Conservation (phyloP, 1,140 invertebrate species). For the Panulirus ornatus region DNA sequence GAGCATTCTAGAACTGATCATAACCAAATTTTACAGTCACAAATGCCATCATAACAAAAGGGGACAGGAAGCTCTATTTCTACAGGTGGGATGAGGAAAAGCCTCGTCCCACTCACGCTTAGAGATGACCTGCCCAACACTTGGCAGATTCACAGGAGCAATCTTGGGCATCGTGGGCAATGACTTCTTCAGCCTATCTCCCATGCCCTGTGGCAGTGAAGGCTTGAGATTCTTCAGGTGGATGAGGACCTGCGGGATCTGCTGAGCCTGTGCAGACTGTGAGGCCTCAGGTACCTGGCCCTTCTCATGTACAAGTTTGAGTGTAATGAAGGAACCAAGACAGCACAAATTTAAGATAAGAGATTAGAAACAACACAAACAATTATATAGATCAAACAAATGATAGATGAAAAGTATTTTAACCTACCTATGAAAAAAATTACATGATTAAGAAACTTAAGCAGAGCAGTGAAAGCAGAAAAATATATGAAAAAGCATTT, state of each 20-base stretch:
- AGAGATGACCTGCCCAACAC: conserved; percentile 42
- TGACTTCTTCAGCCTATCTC: conserved; percentile 25
- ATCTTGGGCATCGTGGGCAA: conserved; percentile 60
- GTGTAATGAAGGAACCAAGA: conserved; percentile 15
- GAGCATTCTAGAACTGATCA: not conserved
- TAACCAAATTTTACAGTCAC: not conserved
- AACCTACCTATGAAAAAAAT: not conserved
- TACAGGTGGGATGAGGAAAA: conserved; percentile 50
- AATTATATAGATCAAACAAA: not conserved
- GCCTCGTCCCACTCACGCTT: conserved; percentile 65
- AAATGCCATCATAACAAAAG: not conserved
- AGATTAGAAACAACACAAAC: conserved; percentile 10
- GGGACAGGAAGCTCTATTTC: not conserved
- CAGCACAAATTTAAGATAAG: not conserved
- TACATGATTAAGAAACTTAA: not conserved
- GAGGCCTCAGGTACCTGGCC: not conserved
- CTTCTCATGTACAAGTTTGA: conserved; percentile 13
- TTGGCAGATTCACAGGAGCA: conserved; percentile 42
- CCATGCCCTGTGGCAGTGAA: conserved; percentile 44
- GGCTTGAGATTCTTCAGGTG: conserved; percentile 64
- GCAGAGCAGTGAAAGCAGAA: not conserved
- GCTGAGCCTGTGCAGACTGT: not conserved
- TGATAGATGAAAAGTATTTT: not conserved
- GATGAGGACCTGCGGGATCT: conserved; percentile 53
- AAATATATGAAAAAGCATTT: no score